These are phyloP conservation scores for Calidris pugnax DNA, from an alignment of 2,113 vertebrate genomes.

Conservation along the genomic window DNA sequence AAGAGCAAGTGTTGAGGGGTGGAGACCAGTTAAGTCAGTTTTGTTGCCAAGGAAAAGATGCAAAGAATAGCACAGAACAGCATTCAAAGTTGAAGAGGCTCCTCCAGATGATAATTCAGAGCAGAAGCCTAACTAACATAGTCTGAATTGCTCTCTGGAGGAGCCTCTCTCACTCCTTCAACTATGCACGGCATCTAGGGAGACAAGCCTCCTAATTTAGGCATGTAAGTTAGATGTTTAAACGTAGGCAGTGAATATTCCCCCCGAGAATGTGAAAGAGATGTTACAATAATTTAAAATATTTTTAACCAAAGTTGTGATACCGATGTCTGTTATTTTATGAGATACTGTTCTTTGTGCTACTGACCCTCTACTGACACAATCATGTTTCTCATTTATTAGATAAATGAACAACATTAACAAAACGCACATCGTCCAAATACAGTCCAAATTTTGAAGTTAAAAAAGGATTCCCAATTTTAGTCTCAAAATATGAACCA, in stretches of 20 bases:
- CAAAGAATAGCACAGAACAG: conserved; percentile 38
- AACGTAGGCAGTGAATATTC: not conserved
- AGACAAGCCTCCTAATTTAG: conserved; percentile 44
- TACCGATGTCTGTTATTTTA: not conserved
- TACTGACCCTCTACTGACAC: not conserved
- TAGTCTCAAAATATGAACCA: conserved; percentile 1
- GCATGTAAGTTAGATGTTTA: conserved; percentile 32
- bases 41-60: conserved; percentile 1
- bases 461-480: not conserved
- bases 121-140: conserved; percentile 36
- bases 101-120: conserved; percentile 51
- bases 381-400: conserved; percentile 30
- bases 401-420: conserved; percentile 22
- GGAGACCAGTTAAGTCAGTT: not conserved
- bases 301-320: not conserved
- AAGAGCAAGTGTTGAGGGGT: not conserved
- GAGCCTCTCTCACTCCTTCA: conserved; percentile 39
- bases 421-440: not conserved
- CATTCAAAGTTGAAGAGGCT: conserved; percentile 40
- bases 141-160: conserved; percentile 51
- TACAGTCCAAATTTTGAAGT: not conserved
- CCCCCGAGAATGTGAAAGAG: not conserved
- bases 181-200: conserved; percentile 35
- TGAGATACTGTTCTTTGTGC: not conserved
- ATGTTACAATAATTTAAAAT: conserved; percentile 17